Conservation (phyloP, 2,113 vertebrate species). For the Benitochromis conjunctus region DNA sequence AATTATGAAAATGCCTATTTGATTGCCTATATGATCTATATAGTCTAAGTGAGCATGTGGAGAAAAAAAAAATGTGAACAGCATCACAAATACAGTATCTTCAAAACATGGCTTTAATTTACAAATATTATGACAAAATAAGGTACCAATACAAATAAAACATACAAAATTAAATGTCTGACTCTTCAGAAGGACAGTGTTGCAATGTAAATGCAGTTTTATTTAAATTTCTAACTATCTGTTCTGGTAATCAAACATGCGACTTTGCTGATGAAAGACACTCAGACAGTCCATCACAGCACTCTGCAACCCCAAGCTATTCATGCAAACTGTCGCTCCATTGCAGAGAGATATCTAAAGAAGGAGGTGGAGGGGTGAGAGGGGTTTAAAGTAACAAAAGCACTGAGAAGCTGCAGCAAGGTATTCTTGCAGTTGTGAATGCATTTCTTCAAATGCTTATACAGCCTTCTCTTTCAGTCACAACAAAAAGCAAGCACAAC, state of each 20-base stretch:
- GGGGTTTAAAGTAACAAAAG: neutral
- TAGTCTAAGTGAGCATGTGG: neutral
- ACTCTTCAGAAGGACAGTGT: neutral
- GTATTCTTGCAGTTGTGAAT: neutral
- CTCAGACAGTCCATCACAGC: neutral
- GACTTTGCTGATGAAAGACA: neutral
- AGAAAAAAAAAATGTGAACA: neutral
- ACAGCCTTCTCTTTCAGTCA: neutral
- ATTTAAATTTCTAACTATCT: neutral
- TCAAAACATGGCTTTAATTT: neutral
- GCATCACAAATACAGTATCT: neutral
- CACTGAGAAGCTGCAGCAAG: neutral
- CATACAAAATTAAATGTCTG: neutral
- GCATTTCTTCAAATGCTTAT: neutral
- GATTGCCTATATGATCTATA: neutral
- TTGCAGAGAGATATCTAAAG: neutral
- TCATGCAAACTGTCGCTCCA: accelerated
- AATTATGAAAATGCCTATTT: neutral
- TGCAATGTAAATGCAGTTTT: neutral
- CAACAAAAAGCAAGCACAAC: neutral
- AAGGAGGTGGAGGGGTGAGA: accelerated
- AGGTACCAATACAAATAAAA: neutral
- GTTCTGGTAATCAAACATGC: neutral
- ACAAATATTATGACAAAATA: neutral
- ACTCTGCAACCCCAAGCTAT: neutral